These are phyloP conservation scores for Sternotherus odoratus DNA, from an alignment of 2,797 vertebrate species.

Conservation along the genomic window DNA sequence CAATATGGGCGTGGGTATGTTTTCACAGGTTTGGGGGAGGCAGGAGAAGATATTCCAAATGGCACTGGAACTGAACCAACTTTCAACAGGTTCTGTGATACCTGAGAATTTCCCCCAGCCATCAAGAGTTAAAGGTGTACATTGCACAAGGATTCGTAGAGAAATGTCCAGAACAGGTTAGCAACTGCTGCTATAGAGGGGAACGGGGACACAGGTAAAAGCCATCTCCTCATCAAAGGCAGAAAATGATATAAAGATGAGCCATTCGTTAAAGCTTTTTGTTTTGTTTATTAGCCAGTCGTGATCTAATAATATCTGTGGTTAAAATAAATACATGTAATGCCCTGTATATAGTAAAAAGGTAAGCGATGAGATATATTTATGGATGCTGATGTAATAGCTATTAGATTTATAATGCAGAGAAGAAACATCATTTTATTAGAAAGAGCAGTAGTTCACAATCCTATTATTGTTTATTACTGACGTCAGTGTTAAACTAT, in stretches of 20 bases:
- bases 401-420: slow-evolving; percentile 81
- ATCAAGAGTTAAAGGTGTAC: not conserved
- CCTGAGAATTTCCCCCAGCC: fast-evolving
- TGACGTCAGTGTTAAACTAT: slow-evolving; percentile 77
- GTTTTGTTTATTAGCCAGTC: slow-evolving; percentile 70
- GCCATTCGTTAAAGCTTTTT: slow-evolving; percentile 61
- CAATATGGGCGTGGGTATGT: not conserved
- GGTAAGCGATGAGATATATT: slow-evolving; percentile 80
- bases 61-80: not conserved
- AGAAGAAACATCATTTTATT: slow-evolving; percentile 80
- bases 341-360: slow-evolving; percentile 78
- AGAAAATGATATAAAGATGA: slow-evolving; percentile 50
- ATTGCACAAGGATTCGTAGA: slow-evolving; percentile 6
- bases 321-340: slow-evolving; percentile 77
- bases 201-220: slow-evolving; percentile 20
- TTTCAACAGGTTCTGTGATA: not conserved
- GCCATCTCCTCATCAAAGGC: not conserved
- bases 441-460: slow-evolving; percentile 81
- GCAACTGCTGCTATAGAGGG: not conserved
- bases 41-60: not conserved
- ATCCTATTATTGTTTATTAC: slow-evolving; percentile 82
- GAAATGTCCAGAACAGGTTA: not conserved
- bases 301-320: slow-evolving; percentile 78
- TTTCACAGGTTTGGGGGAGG: not conserved
- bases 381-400: slow-evolving; percentile 82